Conservation (phyloP, 2,888 invertebrate genomes). For the Patella depressa region DNA sequence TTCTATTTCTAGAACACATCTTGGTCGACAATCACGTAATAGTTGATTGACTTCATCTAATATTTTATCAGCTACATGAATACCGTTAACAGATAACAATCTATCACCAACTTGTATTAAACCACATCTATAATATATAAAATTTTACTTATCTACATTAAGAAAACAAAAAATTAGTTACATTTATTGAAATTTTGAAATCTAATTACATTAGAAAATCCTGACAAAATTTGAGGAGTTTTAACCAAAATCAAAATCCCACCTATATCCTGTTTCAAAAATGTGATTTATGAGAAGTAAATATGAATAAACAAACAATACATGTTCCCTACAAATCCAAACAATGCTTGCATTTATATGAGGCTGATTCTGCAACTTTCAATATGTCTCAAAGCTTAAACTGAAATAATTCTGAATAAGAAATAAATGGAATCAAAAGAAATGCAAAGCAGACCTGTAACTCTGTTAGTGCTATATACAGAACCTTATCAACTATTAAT, state of each 20-base stretch:
- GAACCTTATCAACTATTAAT: too few relatives aligned
- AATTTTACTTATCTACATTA: neutral
- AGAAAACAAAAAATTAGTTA: neutral
- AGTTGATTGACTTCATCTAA: slow-evolving; percentile 71
- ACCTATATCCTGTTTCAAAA: neutral
- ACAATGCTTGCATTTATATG: too few relatives aligned
- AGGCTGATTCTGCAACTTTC: too few relatives aligned
- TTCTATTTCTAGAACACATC: slow-evolving; percentile 85
- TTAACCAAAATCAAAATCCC: too few relatives aligned
- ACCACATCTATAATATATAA: slow-evolving; percentile 56
- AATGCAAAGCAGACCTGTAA: neutral
- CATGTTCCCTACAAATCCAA: too few relatives aligned
- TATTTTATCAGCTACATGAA: slow-evolving; percentile 74
- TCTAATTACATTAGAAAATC: neutral
- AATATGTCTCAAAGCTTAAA: too few relatives aligned
- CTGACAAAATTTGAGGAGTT: too few relatives aligned
- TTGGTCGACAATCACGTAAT: slow-evolving; percentile 68
- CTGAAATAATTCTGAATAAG: neutral
- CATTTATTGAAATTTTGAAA: neutral
- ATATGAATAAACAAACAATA: too few relatives aligned
- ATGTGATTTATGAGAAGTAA: too few relatives aligned
- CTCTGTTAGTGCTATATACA: neutral
- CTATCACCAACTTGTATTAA: slow-evolving; percentile 80
- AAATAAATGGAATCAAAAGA: slow-evolving; percentile 4
- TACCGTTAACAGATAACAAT: slow-evolving; percentile 87